A percentile compares a stretch with the other conserved stretches of the same genome.
Evolutionary conservation across 2,113 vertebrate species (phyloP).

Genomic region (Ictidomys tridecemlineatus): DNA sequence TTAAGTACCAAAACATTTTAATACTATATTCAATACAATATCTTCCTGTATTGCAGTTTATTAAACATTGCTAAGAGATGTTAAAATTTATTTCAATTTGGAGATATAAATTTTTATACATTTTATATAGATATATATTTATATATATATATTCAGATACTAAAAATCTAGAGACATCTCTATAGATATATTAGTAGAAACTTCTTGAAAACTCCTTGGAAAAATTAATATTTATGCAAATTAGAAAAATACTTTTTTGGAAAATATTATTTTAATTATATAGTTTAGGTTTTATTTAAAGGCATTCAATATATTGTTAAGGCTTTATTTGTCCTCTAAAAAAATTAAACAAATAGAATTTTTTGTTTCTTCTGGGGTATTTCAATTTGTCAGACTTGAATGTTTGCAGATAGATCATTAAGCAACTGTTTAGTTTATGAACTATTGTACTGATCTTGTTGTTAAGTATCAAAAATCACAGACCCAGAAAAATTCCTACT

Average conservation of each 20-base stretch:
- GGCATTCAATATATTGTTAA: not conserved
- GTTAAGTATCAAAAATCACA: conserved; percentile 56
- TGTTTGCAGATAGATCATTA: conserved; percentile 59
- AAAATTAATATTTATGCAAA: conserved; percentile 15
- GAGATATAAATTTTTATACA: conserved; percentile 72
- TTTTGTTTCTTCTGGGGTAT: not conserved
- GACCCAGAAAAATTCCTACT: not conserved
- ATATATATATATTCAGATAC: not conserved
- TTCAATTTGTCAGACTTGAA: conserved; percentile 46
- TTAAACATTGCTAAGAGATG: conserved; percentile 83
- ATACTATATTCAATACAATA: conserved; percentile 81
- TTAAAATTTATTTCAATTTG: conserved; percentile 81
- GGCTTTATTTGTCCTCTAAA: not conserved
- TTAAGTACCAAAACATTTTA: conserved; percentile 86
- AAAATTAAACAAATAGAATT: conserved; percentile 25
- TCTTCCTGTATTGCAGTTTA: conserved; percentile 85
- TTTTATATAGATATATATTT: not conserved
- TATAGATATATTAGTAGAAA: not conserved
- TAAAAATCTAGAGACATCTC: not conserved
- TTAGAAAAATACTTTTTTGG: conserved; percentile 26
- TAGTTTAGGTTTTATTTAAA: conserved; percentile 50
- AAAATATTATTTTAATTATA: conserved; percentile 46
- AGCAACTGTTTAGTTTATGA: conserved; percentile 58
- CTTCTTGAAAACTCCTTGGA: not conserved
- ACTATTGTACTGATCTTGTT: conserved; percentile 29